Base-by-base conservation (phyloP, 2,113 vertebrate genomes). In the Marmota flaviventris region DNA sequence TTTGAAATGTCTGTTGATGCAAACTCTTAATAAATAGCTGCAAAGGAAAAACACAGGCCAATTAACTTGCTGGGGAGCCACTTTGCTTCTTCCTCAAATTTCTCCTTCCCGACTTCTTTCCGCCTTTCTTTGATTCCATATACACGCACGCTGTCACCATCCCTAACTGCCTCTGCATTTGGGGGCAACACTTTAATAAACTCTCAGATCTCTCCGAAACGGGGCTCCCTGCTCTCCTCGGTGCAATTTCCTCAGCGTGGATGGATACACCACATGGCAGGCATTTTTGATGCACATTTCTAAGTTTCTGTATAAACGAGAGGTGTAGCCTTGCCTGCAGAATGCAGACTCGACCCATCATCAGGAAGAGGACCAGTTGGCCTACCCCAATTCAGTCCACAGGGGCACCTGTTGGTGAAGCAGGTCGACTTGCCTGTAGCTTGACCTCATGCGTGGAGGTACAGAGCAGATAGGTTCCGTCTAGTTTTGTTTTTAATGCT, bases 361-460 rank as follows among this genome's bases (percentile, higher is more conserved):
- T 25, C 53, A 9, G 12, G 16, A 75, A 42, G 25, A 84, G 17
- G 37, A 51, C 24, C 61, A 29, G 18, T 27, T 42, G 58, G 14
- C 18, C 16, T 48, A 37, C 42, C 53, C 69, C 22, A 67, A 48
- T 69, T 91, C 48, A 16, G 0, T 92, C 45, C 70, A 58, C 17
- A 70, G 39, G 17, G 32, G 1, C 4, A 0, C 37, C 32, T 56
- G 2, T 86, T 82, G 56, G 8, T 37, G 70, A 94, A 89, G 61
- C 11, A 20, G 8, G 45, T 5, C 12, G 81, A 58, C 17, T n/a
- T 85, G 97, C 56, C 1, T 85, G 92, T 93, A 91, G 10, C 37
- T 37, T 58, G 27, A 45, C 39, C n/a, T 61, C 95, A 95, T 97
- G 92, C 42, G 42, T 96, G 97, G 77, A 56, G 84, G 37, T 87